Base-by-base conservation (phyloP, 2,797 vertebrate species). In the Chelon labrosus region DNA sequence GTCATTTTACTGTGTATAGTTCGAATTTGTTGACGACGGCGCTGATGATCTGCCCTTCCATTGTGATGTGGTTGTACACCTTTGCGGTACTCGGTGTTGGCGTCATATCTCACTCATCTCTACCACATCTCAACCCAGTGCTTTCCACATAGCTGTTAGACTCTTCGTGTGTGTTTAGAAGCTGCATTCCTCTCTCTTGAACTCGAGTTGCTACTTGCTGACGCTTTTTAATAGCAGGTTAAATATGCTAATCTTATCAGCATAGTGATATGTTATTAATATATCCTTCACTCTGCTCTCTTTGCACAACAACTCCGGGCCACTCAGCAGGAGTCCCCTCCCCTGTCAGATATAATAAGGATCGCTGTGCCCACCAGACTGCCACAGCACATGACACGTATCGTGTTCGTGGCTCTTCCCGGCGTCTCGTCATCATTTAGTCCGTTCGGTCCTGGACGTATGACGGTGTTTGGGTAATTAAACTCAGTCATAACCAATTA, bases 391-490 rank as follows among this genome's bases (percentile, higher is more conserved):
- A 35, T 5, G 22, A 65, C 31, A 66, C 17, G 14, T 31, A 46
- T 54, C 60, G 41, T 54, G 54, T 62, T 37, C 59, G 22, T 3
- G 31, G 3, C 27, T 46, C 22, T 14, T 50, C 54, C 63, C 57
- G 37, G 38, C 53, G 60, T 65, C 16, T 27, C 39, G 57, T 57
- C 65, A 38, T 76, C 13, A 60, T 65, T 67, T 22, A 12, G 7
- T 54, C 35, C 61, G 55, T 67, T 52, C 55, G 12, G 10, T 59
- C 31, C n/a, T 46, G 38, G 47, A 22, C 57, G 60, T 58, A 46
- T 75, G 62, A 68, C 27, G 5, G 22, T 35, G 14, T 56, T 65
- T 38, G 53, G 52, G 74, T 55, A 56, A 77, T 55, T 71, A 68
- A 53, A 46, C 20, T 60, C 55, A 46, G 38, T 65, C 42, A 55